phyloP scores from a whole-genome alignment of 2,888 invertebrate genomes.

The Adela reaumurella region DNA sequence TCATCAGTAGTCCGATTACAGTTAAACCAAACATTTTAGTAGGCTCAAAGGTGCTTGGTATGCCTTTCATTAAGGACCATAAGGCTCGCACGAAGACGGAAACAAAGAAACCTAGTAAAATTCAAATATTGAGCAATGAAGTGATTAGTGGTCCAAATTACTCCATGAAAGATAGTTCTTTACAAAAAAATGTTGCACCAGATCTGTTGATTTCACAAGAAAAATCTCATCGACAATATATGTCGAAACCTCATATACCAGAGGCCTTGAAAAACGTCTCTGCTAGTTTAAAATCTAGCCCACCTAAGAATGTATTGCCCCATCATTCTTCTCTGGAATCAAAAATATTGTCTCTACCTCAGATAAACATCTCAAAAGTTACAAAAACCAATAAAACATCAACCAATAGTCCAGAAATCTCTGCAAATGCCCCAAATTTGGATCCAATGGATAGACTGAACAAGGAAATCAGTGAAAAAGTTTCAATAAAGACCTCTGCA shows the following conservation, averaged over 20 bases:
- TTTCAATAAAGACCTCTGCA: background rate
- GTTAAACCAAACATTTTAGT: background rate
- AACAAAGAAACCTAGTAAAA: background rate
- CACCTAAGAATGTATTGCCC: too few relatives aligned
- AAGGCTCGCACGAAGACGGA: too few relatives aligned
- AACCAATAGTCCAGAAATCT: too few relatives aligned
- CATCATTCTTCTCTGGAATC: background rate
- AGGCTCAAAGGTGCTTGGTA: background rate
- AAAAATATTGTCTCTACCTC: background rate
- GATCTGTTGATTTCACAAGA: too few relatives aligned
- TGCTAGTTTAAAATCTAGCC: background rate
- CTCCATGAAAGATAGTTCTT: too few relatives aligned
- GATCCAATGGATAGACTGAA: background rate
- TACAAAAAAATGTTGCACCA: too few relatives aligned
- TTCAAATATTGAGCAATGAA: background rate
- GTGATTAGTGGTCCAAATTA: background rate
- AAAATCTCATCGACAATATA: background rate
- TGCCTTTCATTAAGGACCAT: background rate
- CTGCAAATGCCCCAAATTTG: background rate
- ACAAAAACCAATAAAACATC: background rate
- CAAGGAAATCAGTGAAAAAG: background rate
- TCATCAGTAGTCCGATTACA: background rate
- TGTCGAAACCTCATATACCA: background rate
- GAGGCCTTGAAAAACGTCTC: background rate
- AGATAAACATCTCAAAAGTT: background rate